Percentiles rank a stretch among this genome's conserved stretches.
Conservation (phyloP, 2,888 invertebrate genomes). For the Drosophila planitibia region DNA sequence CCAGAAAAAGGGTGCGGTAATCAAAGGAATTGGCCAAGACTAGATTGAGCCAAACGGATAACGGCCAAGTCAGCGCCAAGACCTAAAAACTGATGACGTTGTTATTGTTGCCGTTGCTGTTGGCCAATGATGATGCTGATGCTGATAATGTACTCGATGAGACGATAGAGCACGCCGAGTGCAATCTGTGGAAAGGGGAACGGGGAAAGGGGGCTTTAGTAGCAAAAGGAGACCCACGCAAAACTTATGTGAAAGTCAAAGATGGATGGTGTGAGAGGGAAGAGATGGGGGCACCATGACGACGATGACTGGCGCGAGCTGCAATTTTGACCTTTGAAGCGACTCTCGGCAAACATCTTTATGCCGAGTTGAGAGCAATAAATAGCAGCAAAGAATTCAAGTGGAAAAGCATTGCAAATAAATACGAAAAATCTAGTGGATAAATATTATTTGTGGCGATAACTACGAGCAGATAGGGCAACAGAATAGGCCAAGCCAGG, state of each 20-base stretch:
- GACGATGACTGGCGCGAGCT: slow-evolving; percentile 70
- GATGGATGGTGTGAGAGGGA: slow-evolving; percentile 4
- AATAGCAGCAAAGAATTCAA: slow-evolving; percentile 66
- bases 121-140: slow-evolving; percentile 50
- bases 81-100: slow-evolving; percentile 75
- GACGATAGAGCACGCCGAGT: slow-evolving; percentile 73
- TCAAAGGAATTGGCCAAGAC: slow-evolving; percentile 78
- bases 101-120: slow-evolving; percentile 44
- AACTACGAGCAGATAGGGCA: slow-evolving; percentile 28
- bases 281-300: slow-evolving; percentile 11
- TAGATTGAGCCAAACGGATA: slow-evolving; percentile 68
- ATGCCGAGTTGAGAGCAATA: slow-evolving; percentile 69
- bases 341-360: slow-evolving; percentile 68
- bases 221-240: slow-evolving; percentile 52
- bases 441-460: slow-evolving; percentile 70
- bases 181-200: slow-evolving; percentile 26
- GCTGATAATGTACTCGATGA: slow-evolving; percentile 67
- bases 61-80: slow-evolving; percentile 70
- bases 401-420: slow-evolving; percentile 73
- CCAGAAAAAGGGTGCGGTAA: slow-evolving; percentile 78
- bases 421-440: slow-evolving; percentile 63
- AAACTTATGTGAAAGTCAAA: slow-evolving; percentile 73
- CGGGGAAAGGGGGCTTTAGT: slow-evolving; percentile 1
- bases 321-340: slow-evolving; percentile 73
- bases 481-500: slow-evolving; percentile 9